Conservation (phyloP, 2,113 vertebrate genomes). For the Corythaixoides concolor region DNA sequence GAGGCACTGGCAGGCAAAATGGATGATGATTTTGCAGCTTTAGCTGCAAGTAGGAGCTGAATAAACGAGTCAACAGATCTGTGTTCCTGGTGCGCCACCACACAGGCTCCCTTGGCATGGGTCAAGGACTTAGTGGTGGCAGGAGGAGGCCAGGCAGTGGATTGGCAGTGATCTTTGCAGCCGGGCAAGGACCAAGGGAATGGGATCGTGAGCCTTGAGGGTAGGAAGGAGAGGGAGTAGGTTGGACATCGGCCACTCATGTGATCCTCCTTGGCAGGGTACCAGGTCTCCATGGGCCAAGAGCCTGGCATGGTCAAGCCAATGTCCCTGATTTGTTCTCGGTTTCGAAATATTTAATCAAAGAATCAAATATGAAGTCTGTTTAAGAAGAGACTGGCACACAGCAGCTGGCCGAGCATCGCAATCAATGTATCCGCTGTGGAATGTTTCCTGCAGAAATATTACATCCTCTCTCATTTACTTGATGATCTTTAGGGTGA, state of each 20-base stretch:
- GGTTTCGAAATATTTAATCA: not conserved
- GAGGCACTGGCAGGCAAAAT: not conserved
- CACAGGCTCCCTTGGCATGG: not conserved
- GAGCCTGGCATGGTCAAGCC: not conserved
- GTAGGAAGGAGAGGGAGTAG: not conserved
- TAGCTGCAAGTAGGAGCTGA: not conserved
- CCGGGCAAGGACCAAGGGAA: not conserved
- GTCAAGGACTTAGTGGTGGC: not conserved
- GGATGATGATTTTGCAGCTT: not conserved
- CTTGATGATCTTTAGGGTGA: constrained; percentile 52
- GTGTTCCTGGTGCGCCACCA: not conserved
- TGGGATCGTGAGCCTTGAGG: rapidly evolving
- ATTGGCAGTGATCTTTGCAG: not conserved
- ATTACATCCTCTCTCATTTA: constrained; percentile 66
- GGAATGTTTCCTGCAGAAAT: constrained; percentile 64
- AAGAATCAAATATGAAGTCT: not conserved
- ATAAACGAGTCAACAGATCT: not conserved
- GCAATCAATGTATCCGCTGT: constrained; percentile 49
- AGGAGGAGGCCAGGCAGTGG: not conserved
- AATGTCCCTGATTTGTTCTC: not conserved
- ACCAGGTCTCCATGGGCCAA: not conserved
- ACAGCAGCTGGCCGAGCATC: constrained; percentile 29
- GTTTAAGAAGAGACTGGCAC: constrained; percentile 11
- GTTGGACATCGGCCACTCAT: not conserved
- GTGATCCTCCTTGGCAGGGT: not conserved